Evolutionary conservation across 2,113 vertebrate species (phyloP), one percentile per base, ranked within the genome.

Genomic region (Calidris pygmaea): DNA sequence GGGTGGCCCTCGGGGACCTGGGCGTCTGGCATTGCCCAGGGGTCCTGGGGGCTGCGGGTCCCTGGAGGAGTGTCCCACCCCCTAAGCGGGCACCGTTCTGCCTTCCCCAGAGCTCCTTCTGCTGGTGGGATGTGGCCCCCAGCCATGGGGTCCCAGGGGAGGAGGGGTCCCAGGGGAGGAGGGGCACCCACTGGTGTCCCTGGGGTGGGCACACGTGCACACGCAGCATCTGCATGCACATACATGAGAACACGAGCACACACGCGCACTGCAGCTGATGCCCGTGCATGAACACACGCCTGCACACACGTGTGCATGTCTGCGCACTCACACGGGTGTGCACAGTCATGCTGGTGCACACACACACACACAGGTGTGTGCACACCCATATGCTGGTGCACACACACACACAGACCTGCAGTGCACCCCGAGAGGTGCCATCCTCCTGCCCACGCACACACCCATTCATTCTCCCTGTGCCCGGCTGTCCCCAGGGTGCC

Each of bases 21-120:
- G 66, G 34, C 2, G 5, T 41, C 56, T 1, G 0, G 73, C 9
- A 3, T 37, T 19, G 20, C 17, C 17, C 0, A 10, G 34, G 32
- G 12, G 4, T n/a, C 39, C 34, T 62, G 34, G 35, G 35, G 7
- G 4, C 30, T 0, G 10, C 13, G 10, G 12, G 27, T 34, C 45
- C 35, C 35, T 56, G 60, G 23, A 3, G 32, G 26, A 52, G 12
- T 63, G 17, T 12, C 60, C 37, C 35, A 37, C 60, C 27, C 8
- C 20, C 43, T 3, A 0, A 12, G 20, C 35, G 4, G 4, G 24
- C 59, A 63, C 16, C 21, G 20, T 50, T 47, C 48, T 39, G 53
- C 53, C 58, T 65, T 16, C 39, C 14, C 1, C 2, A 12, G 22
- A 75, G 23, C 43, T 39, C 13, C 52, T 12, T 43, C 23, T 37